Evolutionary conservation across 2,888 invertebrate genomes (phyloP).

Genomic region (Monopis laevigella): DNA sequence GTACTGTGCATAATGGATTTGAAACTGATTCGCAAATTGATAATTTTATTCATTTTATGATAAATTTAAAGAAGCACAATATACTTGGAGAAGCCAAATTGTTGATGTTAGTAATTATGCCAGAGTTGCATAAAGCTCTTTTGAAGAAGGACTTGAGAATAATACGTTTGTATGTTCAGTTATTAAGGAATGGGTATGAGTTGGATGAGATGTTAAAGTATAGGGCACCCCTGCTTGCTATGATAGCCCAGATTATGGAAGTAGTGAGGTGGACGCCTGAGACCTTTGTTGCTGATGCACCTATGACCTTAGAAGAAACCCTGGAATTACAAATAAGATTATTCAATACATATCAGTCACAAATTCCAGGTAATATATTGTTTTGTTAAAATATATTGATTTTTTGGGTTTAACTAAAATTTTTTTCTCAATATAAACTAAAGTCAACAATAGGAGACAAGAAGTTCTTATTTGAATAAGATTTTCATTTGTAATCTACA

Average conservation of each 20-base stretch:
- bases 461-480: too few species aligned
- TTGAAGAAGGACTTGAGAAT: slow-evolving; percentile 28
- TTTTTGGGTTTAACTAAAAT: too few species aligned
- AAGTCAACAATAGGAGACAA: too few species aligned
- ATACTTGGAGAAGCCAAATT: slow-evolving; percentile 36
- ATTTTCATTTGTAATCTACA: too few species aligned
- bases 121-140: slow-evolving; percentile 40
- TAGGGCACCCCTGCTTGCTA: slow-evolving; percentile 47
- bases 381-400: too few species aligned
- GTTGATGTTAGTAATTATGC: slow-evolving; percentile 45
- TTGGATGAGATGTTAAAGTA: slow-evolving; percentile 36
- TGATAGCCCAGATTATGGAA: slow-evolving; percentile 47
- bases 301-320: slow-evolving; percentile 32
- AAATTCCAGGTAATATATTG: slow-evolving; percentile 44
- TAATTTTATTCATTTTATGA: slow-evolving; percentile 39
- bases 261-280: slow-evolving; percentile 41
- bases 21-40: slow-evolving; percentile 30
- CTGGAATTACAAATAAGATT: slow-evolving; percentile 34
- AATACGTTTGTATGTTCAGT: slow-evolving; percentile 33
- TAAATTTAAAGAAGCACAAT: slow-evolving; percentile 31
- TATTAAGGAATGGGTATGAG: slow-evolving; percentile 27
- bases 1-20: slow-evolving; percentile 26
- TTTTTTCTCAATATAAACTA: too few species aligned
- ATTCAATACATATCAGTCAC: slow-evolving; percentile 32
- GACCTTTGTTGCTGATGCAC: slow-evolving; percentile 30